phyloP scores from a whole-genome alignment of 2,888 invertebrate species.

The Cataglyphis cursor region DNA sequence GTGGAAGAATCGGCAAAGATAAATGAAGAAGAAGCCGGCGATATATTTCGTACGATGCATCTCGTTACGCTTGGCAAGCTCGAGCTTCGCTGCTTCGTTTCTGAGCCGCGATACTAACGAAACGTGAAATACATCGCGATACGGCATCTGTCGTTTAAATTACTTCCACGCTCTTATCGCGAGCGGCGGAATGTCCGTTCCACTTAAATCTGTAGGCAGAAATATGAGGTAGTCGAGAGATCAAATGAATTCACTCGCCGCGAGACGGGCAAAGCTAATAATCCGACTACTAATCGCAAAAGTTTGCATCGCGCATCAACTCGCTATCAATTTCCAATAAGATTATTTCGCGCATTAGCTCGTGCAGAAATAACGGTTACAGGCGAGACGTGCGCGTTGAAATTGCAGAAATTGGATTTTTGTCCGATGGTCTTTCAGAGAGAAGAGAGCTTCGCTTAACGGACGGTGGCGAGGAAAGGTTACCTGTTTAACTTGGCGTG shows the following conservation, averaged over 20 bases:
- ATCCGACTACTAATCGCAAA: constrained; percentile 3
- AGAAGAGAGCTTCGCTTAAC: constrained; percentile 1
- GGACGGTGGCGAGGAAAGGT: constrained; percentile 14
- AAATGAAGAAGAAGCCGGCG: constrained; percentile 43
- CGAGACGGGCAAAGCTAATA: not conserved
- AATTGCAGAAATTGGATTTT: constrained; percentile 8
- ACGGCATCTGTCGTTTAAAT: constrained; percentile 36
- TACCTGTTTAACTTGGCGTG: constrained; percentile 43
- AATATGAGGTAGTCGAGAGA: constrained; percentile 9
- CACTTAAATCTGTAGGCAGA: not conserved
- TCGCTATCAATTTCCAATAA: constrained; percentile 15
- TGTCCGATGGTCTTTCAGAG: not conserved
- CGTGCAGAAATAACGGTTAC: not conserved
- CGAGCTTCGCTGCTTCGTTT: constrained; percentile 15
- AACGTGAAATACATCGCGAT: constrained; percentile 23
- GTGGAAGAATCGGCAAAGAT: constrained; percentile 29
- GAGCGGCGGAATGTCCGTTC: constrained; percentile 1
- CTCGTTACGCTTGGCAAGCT: constrained; percentile 38
- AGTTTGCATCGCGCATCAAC: not conserved
- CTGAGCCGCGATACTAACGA: constrained; percentile 26
- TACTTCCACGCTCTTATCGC: constrained; percentile 11
- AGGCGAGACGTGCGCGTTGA: not conserved
- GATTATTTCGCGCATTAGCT: not conserved
- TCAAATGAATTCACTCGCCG: constrained; percentile 4
- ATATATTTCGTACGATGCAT: constrained; percentile 30